Evolutionary conservation across 2,888 invertebrate species (phyloP).

Genomic region (Ectobius pallidus): DNA sequence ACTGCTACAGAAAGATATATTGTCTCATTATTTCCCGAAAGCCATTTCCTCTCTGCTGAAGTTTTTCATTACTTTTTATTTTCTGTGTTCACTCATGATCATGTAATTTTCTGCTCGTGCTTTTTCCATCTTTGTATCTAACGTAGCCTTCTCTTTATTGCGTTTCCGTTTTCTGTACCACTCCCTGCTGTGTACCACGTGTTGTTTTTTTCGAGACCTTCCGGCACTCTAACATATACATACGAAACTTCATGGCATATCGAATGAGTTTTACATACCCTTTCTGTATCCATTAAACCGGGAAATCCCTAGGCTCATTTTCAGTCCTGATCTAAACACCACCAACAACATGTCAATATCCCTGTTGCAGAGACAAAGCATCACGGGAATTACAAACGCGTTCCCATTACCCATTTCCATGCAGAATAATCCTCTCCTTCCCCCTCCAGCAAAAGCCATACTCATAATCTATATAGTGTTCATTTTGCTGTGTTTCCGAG

Average conservation of each 20-base stretch:
- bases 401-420: slow-evolving; percentile 12
- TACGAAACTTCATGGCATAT: not conserved
- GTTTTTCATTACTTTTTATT: not conserved
- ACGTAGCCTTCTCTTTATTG: not conserved
- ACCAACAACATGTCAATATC: slow-evolving; percentile 17
- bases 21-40: not conserved
- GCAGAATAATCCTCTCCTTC: slow-evolving; percentile 10
- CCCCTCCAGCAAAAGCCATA: not conserved
- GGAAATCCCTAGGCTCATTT: slow-evolving; percentile 25
- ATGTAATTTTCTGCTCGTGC: not conserved
- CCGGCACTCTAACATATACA: not conserved
- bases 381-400: not conserved
- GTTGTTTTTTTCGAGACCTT: not conserved
- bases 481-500: no score
- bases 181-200: no score
- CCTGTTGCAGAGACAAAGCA: slow-evolving; percentile 16
- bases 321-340: slow-evolving; percentile 21
- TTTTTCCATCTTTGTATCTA: not conserved
- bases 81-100: not conserved
- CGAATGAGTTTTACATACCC: not conserved
- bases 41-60: not conserved
- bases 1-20: no score
- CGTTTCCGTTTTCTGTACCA: no score
- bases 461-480: not conserved
- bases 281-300: slow-evolving; percentile 6